Evolutionary conservation across 1,140 invertebrate species (phyloP).

Genomic region (Papilio machaon): DNA sequence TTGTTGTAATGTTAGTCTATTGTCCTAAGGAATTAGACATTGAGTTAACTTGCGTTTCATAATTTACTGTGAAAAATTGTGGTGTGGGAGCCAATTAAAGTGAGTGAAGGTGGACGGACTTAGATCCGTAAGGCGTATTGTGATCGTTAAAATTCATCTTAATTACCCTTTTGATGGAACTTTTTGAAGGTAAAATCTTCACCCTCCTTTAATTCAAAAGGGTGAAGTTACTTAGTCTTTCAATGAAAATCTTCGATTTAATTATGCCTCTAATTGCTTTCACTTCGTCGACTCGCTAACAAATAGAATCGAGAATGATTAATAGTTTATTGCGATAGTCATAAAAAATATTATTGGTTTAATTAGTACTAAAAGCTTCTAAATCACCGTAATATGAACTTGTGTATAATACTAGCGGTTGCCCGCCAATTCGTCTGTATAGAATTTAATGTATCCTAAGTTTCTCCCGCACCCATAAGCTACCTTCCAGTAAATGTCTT

Average conservation of each 20-base stretch:
- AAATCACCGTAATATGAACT: no score
- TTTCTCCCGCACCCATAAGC: no score
- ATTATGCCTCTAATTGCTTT: slow-evolving; percentile 42
- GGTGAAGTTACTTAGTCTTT: slow-evolving; percentile 53
- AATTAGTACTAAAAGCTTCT: not conserved
- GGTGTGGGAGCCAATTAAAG: slow-evolving; percentile 59
- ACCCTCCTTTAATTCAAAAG: slow-evolving; percentile 50
- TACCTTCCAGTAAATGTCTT: no score
- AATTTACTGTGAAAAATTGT: slow-evolving; percentile 68
- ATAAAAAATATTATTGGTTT: not conserved
- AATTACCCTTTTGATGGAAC: slow-evolving; percentile 65
- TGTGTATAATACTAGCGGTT: no score
- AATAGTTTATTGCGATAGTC: not conserved
- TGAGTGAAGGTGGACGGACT: slow-evolving; percentile 46
- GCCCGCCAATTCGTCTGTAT: no score
- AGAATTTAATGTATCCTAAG: no score
- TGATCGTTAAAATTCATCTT: slow-evolving; percentile 64
- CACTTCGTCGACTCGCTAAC: slow-evolving; percentile 19
- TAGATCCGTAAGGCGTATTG: slow-evolving; percentile 45
- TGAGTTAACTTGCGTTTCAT: slow-evolving; percentile 61
- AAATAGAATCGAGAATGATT: not conserved
- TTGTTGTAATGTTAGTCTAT: slow-evolving; percentile 67
- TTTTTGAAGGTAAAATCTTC: slow-evolving; percentile 49
- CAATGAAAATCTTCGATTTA: slow-evolving; percentile 44
- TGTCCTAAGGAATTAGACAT: slow-evolving; percentile 73